Evolutionary conservation across 2,888 invertebrate genomes (phyloP), one percentile per base, ranked within the genome.

Genomic region (Melinopterus prodromus): DNA sequence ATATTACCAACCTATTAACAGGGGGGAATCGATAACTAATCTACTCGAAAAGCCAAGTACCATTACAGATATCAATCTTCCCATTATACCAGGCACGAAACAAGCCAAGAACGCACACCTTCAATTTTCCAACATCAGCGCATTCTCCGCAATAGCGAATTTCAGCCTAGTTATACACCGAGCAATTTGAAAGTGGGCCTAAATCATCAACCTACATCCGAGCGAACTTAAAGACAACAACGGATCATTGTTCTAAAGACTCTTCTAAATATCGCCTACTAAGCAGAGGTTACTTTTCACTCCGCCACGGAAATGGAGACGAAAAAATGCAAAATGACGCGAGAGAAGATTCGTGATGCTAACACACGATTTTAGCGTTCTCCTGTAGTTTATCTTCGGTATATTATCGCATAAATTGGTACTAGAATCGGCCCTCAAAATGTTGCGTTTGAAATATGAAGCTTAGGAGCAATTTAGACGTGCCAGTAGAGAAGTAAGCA

Each of bases 331-430:
- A 9, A 53, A 53, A 53, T 53, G 53, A 53, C 53, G 53, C 53
- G 9, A 53, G 12, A 12, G 53, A 4, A 53, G 12, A 53, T 53
- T 53, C 5, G 53, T 53, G 53, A 53, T 53, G 53, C 35, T 75
- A 37, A 76, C 16, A 76, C 76, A 35, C 38, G 16, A 38, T 6
- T 15, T 76, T 15, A 76, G 12, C 7, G 9, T 80, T 69, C 53
- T 78, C 69, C 76, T 38, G 26, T 1, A 3, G 26, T 26, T 26
- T 26, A 26, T 26, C 2, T 2, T 26, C 3, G 26, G 26, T 26
- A 26, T 26, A 26, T 26, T 26, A 26, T 26, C 26, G 26, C 26
- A 26, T 26, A 26, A 26, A 26, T 26, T 26, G 26, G 26, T 26
- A 26, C 26, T 26, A 26, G 26, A 26, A 26, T 3, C 26, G 26